Conservation (phyloP, 2,888 invertebrate genomes). For the Eledone cirrhosa region DNA sequence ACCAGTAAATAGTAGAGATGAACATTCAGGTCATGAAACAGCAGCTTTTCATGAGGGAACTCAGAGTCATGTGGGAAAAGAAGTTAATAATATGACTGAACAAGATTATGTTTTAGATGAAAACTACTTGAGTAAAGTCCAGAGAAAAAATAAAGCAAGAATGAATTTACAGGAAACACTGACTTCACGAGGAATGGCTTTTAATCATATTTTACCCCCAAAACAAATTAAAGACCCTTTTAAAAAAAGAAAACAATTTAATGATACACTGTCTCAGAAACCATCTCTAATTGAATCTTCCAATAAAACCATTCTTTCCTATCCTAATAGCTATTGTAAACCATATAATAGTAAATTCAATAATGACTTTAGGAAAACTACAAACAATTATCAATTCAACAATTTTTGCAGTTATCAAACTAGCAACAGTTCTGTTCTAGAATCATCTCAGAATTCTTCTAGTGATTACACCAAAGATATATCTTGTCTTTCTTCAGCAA, state of each 20-base stretch:
- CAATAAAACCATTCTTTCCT: background rate
- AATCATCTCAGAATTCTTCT: background rate
- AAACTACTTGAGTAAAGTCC: background rate
- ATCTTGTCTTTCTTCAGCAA: constrained; percentile 19
- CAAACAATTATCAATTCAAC: background rate
- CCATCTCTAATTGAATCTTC: constrained; percentile 4
- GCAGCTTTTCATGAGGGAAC: too few relatives aligned
- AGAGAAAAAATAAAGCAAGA: constrained; percentile 20
- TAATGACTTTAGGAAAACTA: background rate
- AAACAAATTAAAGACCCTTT: background rate
- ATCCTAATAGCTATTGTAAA: background rate
- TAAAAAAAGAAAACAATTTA: background rate
- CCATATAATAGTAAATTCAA: background rate
- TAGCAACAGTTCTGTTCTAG: background rate
- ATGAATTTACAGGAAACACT: constrained; percentile 15
- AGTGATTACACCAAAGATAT: constrained; percentile 5
- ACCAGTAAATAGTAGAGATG: too few relatives aligned
- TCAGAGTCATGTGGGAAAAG: background rate
- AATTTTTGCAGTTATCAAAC: background rate
- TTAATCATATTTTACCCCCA: background rate
- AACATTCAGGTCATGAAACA: too few relatives aligned
- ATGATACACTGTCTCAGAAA: background rate
- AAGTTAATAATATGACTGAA: background rate
- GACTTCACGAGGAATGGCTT: constrained; percentile 8
- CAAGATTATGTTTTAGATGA: background rate